These are phyloP conservation scores for Enteromius mattozi DNA, from an alignment of 2,797 vertebrate species.

Conservation along the genomic window DNA sequence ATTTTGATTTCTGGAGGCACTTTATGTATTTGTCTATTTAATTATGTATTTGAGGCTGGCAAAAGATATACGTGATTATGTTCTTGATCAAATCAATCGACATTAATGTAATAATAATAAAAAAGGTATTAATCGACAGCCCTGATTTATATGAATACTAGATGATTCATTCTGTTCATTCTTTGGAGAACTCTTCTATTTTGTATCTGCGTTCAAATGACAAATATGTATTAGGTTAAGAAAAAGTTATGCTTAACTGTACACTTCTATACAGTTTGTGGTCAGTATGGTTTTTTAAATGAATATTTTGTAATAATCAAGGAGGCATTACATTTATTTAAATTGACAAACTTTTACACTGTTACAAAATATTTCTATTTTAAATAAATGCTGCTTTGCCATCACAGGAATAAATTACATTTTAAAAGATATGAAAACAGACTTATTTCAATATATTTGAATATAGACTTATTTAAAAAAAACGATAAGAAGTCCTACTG, in stretches of 20 bases:
- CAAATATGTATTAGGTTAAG: neutral
- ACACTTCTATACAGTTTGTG: neutral
- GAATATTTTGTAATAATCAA: neutral
- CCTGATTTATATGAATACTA: neutral
- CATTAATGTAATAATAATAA: neutral
- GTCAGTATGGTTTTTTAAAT: neutral
- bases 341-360: neutral
- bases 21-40: neutral
- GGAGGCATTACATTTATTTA: neutral
- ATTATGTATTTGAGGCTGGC: neutral
- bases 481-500: neutral
- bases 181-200: neutral
- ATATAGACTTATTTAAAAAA: neutral
- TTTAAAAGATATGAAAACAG: neutral
- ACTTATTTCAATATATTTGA: too few relatives aligned
- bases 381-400: neutral
- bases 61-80: neutral
- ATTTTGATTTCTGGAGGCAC: neutral
- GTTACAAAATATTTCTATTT: neutral
- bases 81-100: too few relatives aligned
- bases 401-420: neutral
- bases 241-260: neutral
- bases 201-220: neutral
- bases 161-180: neutral
- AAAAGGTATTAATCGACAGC: neutral